phyloP scores from a whole-genome alignment of 2,113 vertebrate genomes.

The Sinosuthora webbiana region DNA sequence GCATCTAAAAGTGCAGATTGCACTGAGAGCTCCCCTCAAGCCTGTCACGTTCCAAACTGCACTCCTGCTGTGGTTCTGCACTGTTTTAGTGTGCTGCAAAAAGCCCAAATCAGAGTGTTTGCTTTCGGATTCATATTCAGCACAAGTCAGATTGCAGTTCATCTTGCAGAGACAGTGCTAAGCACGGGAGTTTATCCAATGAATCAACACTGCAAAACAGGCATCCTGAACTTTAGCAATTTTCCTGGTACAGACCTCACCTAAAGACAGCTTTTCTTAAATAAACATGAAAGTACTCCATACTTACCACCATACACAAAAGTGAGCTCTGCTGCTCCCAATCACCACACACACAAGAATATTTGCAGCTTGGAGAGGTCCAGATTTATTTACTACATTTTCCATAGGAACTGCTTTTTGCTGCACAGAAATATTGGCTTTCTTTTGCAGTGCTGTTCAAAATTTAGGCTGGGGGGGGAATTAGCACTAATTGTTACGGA shows the following conservation, averaged over 20 bases:
- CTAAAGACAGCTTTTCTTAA: background rate
- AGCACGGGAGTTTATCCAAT: background rate
- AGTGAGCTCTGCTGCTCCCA: background rate
- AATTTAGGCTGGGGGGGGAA: background rate
- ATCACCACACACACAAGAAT: background rate
- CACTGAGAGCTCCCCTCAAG: background rate
- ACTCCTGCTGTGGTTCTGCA: background rate
- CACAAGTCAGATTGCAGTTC: background rate
- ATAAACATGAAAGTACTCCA: background rate
- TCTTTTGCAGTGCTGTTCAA: background rate
- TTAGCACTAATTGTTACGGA: background rate
- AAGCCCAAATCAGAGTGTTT: background rate
- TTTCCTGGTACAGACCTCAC: background rate
- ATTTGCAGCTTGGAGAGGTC: background rate
- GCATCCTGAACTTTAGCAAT: background rate
- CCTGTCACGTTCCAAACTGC: background rate
- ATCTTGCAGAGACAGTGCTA: background rate
- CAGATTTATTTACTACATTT: background rate
- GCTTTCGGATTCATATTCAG: background rate
- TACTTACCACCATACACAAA: background rate
- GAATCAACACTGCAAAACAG: background rate
- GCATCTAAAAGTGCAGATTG: background rate
- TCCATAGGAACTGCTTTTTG: background rate
- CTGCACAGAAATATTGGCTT: background rate
- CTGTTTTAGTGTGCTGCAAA: background rate